Percentiles rank a stretch among this genome's conserved stretches.
These are phyloP conservation scores for Galago senegalensis DNA, from an alignment of 2,797 vertebrate genomes.

Conservation along the genomic window DNA sequence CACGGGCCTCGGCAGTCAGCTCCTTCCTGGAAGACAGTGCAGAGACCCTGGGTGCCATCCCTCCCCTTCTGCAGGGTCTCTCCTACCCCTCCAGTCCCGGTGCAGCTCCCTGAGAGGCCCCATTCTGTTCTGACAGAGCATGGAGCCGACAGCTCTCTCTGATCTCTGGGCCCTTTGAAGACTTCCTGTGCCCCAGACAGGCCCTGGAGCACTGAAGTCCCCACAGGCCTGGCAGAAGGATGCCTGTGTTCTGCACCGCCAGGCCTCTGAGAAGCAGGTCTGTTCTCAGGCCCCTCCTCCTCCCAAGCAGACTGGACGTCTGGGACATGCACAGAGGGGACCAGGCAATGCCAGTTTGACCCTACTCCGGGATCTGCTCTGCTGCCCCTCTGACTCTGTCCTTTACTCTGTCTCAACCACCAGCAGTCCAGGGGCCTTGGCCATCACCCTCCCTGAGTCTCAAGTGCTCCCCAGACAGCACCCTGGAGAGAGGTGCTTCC, in stretches of 20 bases:
- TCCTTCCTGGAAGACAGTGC: conserved; percentile 88
- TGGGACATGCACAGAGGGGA: background rate
- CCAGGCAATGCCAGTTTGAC: background rate
- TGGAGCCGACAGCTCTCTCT: background rate
- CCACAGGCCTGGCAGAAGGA: background rate
- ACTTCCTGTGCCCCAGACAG: conserved; percentile 56
- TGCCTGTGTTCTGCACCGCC: background rate
- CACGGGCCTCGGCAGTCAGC: conserved; percentile 90
- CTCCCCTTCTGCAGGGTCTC: background rate
- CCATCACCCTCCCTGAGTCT: too few relatives aligned
- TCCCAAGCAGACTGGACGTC: background rate
- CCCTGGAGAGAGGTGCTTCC: background rate
- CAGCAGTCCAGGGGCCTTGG: background rate
- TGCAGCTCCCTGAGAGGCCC: background rate
- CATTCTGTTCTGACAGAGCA: background rate
- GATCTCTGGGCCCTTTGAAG: conserved; percentile 9
- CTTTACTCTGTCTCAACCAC: background rate
- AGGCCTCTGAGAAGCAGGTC: conserved; percentile 20
- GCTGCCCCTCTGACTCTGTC: background rate
- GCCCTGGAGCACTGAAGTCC: conserved; percentile 23
- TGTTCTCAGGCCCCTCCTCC: background rate
- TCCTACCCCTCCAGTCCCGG: background rate
- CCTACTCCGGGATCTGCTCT: background rate
- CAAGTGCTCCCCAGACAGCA: background rate
- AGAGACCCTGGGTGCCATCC: rapidly evolving